phyloP scores from a whole-genome alignment of 1,140 invertebrate species.

The Probaryconus sp. region DNA sequence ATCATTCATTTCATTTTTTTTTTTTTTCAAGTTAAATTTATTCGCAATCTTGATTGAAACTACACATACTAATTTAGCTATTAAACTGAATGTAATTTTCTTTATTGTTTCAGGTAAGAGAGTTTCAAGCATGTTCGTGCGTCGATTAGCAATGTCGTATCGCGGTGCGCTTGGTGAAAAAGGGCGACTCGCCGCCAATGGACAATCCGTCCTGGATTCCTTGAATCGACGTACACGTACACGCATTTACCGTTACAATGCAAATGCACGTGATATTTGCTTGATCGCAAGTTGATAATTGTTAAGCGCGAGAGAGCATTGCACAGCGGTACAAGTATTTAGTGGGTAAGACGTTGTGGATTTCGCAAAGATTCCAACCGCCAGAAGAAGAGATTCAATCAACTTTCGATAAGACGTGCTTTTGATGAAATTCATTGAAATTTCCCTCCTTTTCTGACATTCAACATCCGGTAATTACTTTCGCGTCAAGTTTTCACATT shows the following conservation, averaged over 20 bases:
- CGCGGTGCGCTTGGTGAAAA: slow-evolving; percentile 7
- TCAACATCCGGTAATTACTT: slow-evolving; percentile 4
- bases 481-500: too few species aligned
- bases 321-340: slow-evolving; percentile 18
- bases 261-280: slow-evolving; percentile 47
- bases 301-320: slow-evolving; percentile 14
- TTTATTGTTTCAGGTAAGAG: slow-evolving; percentile 54
- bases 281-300: slow-evolving; percentile 50
- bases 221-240: slow-evolving; percentile 25
- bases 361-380: slow-evolving; percentile 37
- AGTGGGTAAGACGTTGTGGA: slow-evolving; percentile 10
- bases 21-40: too few species aligned
- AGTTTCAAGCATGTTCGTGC: neutral
- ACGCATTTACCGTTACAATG: slow-evolving; percentile 40
- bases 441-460: slow-evolving; percentile 36
- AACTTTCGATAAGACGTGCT: slow-evolving; percentile 34
- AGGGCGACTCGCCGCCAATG: slow-evolving; percentile 13
- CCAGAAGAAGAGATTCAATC: slow-evolving; percentile 3
- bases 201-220: slow-evolving; percentile 35
- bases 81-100: too few species aligned
- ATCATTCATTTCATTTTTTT: too few species aligned
- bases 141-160: slow-evolving; percentile 45
- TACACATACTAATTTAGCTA: too few species aligned
- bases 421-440: slow-evolving; percentile 38
- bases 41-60: too few species aligned